phyloP scores from a whole-genome alignment of 2,888 invertebrate species.

The Vesta saturnalis region DNA sequence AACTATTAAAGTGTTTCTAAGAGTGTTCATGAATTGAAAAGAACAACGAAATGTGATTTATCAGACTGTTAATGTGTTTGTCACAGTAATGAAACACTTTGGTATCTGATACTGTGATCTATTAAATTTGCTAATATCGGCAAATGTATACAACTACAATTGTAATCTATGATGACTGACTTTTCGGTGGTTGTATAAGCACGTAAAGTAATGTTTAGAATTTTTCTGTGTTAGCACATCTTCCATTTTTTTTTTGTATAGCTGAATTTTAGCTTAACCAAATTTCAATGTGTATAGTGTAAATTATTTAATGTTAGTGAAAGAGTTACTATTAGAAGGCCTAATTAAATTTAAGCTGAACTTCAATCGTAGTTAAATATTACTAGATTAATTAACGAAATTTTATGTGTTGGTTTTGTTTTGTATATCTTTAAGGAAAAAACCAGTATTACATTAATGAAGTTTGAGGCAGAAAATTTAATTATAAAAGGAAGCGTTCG shows the following conservation, averaged over 20 bases:
- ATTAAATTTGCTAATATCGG: background rate
- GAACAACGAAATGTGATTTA: slow-evolving; percentile 8
- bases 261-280: slow-evolving; percentile 43
- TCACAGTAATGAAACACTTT: slow-evolving; percentile 6
- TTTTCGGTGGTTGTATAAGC: slow-evolving; percentile 39
- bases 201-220: slow-evolving; percentile 32
- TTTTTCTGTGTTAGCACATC: slow-evolving; percentile 44
- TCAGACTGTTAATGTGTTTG: background rate
- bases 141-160: background rate
- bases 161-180: slow-evolving; percentile 24
- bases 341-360: slow-evolving; percentile 58
- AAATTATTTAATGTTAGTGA: slow-evolving; percentile 44
- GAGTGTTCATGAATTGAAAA: background rate
- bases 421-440: background rate
- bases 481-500: background rate
- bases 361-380: background rate
- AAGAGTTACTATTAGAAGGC: slow-evolving; percentile 59
- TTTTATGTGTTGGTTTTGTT: background rate
- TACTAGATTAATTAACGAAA: background rate
- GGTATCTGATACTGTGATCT: slow-evolving; percentile 2
- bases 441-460: background rate
- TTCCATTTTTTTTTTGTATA: slow-evolving; percentile 47
- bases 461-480: background rate
- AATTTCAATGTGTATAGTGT: slow-evolving; percentile 37
- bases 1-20: background rate